Conservation (phyloP, 2,797 vertebrate species). For the Aulostomus chinensis region DNA sequence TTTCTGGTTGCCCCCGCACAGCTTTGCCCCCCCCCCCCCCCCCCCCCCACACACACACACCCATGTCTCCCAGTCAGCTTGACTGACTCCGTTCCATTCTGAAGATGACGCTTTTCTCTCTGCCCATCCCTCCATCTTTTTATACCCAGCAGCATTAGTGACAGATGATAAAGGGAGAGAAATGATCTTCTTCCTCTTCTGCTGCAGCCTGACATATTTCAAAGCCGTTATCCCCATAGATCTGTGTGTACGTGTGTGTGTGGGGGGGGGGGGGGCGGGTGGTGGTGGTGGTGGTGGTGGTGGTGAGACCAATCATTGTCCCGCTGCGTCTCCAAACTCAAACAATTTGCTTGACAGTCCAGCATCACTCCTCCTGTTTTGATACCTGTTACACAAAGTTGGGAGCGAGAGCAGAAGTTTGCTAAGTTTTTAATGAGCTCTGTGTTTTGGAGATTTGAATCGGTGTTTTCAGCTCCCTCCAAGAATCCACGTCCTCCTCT, state of each 20-base stretch:
- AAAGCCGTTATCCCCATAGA: constrained; percentile 1
- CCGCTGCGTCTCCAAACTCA: constrained; percentile 20
- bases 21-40: too few species aligned
- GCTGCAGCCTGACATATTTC: constrained; percentile 44
- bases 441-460: constrained; percentile 13
- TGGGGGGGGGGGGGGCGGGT: not conserved
- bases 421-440: constrained; percentile 28
- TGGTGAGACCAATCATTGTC: constrained; percentile 38
- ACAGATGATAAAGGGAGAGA: constrained; percentile 50
- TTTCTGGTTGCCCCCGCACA: too few species aligned
- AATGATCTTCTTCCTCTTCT: constrained; percentile 32
- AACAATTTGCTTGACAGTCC: constrained; percentile 9
- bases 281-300: too few species aligned
- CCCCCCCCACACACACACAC: too few species aligned
- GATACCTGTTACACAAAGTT: constrained; percentile 11
- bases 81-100: too few species aligned
- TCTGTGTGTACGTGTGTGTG: constrained; percentile 14
- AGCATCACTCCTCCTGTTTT: constrained; percentile 20
- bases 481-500: constrained; percentile 1
- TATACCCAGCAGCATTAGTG: constrained; percentile 16
- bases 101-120: constrained; percentile 12
- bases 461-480: constrained; percentile 1
- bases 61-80: not conserved
- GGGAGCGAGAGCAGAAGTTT: not conserved
- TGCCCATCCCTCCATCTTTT: constrained; percentile 4